These are phyloP conservation scores for Cephus runcator DNA, from an alignment of 2,888 invertebrate species.

Conservation along the genomic window DNA sequence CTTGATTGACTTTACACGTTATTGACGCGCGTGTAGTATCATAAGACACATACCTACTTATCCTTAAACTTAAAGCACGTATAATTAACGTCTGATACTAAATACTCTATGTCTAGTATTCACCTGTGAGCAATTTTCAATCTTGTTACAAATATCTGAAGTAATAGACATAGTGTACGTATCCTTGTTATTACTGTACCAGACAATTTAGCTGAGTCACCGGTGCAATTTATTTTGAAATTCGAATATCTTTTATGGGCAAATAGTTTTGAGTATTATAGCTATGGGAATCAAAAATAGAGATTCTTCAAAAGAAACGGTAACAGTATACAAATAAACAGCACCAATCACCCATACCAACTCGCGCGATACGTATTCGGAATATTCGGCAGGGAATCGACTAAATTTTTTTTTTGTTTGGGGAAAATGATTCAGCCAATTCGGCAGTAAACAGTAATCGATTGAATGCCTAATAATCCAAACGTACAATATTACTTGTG, in stretches of 20 bases:
- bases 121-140: background rate
- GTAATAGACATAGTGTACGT: background rate
- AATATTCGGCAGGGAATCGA: background rate
- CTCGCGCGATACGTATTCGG: background rate
- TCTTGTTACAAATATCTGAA: background rate
- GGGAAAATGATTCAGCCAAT: background rate
- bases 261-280: background rate
- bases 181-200: background rate
- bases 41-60: background rate
- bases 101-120: background rate
- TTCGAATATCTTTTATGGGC: background rate
- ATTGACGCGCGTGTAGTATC: slow-evolving; percentile 1
- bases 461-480: background rate
- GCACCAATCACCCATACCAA: background rate
- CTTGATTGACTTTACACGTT: slow-evolving; percentile 1
- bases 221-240: background rate
- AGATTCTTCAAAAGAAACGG: background rate
- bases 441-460: background rate
- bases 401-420: background rate
- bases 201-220: background rate
- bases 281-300: background rate
- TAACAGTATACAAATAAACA: background rate
- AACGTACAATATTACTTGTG: slow-evolving; percentile 1
- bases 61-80: slow-evolving; percentile 1
- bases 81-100: background rate